phyloP scores from a whole-genome alignment of 2,113 vertebrate genomes.

The Megatriorchis doriae region DNA sequence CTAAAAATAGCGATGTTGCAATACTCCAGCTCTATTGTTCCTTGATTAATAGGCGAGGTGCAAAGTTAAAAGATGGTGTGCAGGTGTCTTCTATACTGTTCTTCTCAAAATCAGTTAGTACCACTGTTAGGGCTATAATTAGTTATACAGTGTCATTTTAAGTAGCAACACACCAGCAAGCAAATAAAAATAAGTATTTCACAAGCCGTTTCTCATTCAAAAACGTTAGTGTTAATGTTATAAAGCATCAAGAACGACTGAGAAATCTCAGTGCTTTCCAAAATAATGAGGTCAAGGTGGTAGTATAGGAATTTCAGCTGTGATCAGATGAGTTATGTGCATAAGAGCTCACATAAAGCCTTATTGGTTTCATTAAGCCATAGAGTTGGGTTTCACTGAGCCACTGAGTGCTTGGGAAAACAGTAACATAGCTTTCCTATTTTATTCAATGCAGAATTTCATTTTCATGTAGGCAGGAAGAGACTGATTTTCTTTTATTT shows the following conservation, averaged over 20 bases:
- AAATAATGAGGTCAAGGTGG: conserved; percentile 7
- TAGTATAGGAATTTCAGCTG: background rate
- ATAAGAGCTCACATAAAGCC: background rate
- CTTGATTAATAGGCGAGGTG: background rate
- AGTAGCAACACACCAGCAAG: background rate
- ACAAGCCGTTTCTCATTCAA: background rate
- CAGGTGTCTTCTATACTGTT: background rate
- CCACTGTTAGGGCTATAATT: background rate
- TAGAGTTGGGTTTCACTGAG: background rate
- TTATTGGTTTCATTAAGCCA: background rate
- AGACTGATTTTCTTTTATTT: background rate
- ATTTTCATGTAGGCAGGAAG: background rate
- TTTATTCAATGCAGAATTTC: background rate
- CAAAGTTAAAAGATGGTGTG: background rate
- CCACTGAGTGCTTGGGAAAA: background rate
- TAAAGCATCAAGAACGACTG: background rate
- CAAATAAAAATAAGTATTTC: conserved; percentile 26
- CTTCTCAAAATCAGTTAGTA: background rate
- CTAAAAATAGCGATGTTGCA: background rate
- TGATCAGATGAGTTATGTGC: background rate
- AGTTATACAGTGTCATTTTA: background rate
- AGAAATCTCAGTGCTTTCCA: background rate
- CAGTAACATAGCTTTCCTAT: background rate
- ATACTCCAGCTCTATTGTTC: background rate
- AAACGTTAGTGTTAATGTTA: background rate